These are phyloP conservation scores for Gorsachius magnificus DNA, from an alignment of 2,797 vertebrate genomes.

Conservation along the genomic window DNA sequence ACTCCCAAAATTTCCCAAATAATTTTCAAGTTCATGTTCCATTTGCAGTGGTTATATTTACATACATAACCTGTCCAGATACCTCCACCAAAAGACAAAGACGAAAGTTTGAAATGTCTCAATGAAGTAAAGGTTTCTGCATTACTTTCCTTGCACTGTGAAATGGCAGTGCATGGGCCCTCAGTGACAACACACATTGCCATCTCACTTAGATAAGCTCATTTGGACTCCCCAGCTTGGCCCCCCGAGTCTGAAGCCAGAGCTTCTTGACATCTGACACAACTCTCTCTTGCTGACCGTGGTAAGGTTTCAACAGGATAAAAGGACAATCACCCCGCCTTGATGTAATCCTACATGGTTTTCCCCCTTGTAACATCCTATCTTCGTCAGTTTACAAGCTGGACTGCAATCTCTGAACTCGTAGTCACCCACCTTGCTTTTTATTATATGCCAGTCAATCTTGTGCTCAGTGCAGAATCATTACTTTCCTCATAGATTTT, in stretches of 20 bases:
- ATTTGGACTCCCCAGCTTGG: background rate
- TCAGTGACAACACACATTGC: background rate
- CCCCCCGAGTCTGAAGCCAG: background rate
- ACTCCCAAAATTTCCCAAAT: background rate
- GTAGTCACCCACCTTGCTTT: background rate
- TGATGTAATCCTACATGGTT: background rate
- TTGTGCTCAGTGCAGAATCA: background rate
- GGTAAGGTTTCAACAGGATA: background rate
- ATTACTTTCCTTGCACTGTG: accelerated
- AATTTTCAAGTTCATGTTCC: background rate
- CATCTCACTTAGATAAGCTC: background rate
- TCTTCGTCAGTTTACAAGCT: background rate
- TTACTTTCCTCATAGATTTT: conserved; percentile 26
- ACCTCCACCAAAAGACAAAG: background rate
- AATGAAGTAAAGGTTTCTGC: background rate
- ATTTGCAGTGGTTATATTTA: background rate
- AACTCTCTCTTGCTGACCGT: background rate
- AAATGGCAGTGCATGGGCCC: background rate
- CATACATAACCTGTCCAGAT: background rate
- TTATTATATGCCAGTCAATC: background rate
- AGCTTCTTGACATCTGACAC: background rate
- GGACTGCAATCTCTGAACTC: background rate
- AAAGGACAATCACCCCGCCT: background rate
- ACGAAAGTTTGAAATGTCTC: background rate
- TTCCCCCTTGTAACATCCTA: accelerated